Base-by-base conservation (phyloP, 2,113 vertebrate species). In the Cyprinus carpio region DNA sequence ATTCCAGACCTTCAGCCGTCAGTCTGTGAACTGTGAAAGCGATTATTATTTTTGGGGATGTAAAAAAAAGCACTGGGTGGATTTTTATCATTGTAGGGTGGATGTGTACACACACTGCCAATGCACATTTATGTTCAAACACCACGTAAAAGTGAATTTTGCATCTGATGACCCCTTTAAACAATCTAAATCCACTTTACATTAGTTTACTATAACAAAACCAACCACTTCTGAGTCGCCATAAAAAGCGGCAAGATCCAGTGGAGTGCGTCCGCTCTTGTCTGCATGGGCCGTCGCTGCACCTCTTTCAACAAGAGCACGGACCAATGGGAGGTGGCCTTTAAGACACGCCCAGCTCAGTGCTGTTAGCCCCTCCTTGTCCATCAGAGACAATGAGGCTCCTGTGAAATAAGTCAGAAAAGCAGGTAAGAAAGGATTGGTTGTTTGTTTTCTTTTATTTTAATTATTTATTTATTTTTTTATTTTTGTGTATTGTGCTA, bases 331-430 rank as follows among this genome's bases (percentile, higher is more conserved):
- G 75, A 98, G 95, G 81, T 98, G 97, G 0, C 98, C 98, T 91
- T 99, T 99, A 51, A 99, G 93, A 90, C 97, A 99, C 10, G 97
- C 97, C 98, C 98, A 99, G 94, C 98, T 99, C 56, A 99, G 95
- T 6, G 98, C 96, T 0, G 97, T 99, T 69, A 99, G 82, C 0
- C 98, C 98, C 84, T 99, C 98, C 85, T 96, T 96, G 94, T 99
- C 98, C 87, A 95, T 96, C 11, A 97, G 94, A 27, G 97, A 91
- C n/a, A 99, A 95, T 37, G 96, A 98, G 6, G 97, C 96, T 85
- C 98, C 98, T 99, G 86, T 15, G 65, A 67, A 85, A 0, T 91
- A 4, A 81, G 60, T 51, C 46, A 15, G 6, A 40, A 1, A 6
- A 18, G 79, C 1, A 46, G 23, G 13, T 78, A 2, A 78, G 69